A percentile compares a stretch with the other conserved stretches of the same genome.
Evolutionary conservation across 2,797 vertebrate genomes (phyloP).

Genomic region (Cercopithecus petaurista): DNA sequence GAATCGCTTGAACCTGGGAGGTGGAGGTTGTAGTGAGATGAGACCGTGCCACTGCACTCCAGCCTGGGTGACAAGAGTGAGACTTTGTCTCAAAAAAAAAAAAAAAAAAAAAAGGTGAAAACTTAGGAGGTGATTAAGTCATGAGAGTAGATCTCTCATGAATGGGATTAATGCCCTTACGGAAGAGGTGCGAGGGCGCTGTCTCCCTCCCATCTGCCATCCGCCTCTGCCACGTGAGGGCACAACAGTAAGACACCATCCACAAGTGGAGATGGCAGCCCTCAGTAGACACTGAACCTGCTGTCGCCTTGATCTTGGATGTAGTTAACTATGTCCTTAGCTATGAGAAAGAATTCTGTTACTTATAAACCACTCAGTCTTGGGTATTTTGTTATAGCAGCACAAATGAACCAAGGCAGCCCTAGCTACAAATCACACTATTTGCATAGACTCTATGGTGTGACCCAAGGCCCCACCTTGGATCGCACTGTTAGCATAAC

Average conservation of each 20-base stretch:
- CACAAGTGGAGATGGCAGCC: background rate
- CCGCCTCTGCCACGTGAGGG: accelerated
- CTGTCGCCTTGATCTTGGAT: background rate
- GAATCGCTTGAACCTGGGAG: too few species aligned
- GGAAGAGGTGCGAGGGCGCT: too few species aligned
- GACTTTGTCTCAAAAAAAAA: too few species aligned
- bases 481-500: background rate
- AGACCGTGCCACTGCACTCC: too few species aligned
- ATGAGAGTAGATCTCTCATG: background rate
- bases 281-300: background rate
- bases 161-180: background rate
- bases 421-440: background rate
- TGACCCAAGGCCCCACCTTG: background rate
- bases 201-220: background rate
- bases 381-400: background rate
- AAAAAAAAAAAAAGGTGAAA: too few species aligned
- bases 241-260: too few species aligned
- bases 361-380: background rate
- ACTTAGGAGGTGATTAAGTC: background rate
- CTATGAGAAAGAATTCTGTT: background rate
- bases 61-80: too few species aligned
- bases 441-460: background rate
- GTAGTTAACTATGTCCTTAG: background rate
- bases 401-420: background rate
- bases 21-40: too few species aligned